Conservation (phyloP, 2,113 vertebrate genomes). For the Numenius arquata region DNA sequence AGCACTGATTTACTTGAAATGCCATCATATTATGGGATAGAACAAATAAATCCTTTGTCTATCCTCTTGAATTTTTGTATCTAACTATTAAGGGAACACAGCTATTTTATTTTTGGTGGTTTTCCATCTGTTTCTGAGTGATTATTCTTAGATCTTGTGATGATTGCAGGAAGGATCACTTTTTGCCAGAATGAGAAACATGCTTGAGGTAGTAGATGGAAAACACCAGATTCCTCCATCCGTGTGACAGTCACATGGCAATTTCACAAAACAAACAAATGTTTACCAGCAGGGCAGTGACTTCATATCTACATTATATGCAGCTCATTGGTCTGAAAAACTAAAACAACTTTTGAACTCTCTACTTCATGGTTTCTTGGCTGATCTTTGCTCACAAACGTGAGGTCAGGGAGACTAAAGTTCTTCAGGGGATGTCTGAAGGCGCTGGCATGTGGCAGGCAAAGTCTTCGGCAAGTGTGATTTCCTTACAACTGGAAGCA, state of each 20-base stretch:
- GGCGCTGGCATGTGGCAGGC: not conserved
- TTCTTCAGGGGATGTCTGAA: not conserved
- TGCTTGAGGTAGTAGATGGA: rapidly evolving
- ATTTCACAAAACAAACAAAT: not conserved
- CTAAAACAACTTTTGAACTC: constrained; percentile 7
- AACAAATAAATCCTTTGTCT: not conserved
- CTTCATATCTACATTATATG: not conserved
- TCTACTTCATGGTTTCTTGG: not conserved
- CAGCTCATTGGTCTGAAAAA: constrained; percentile 13
- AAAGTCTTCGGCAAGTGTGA: not conserved
- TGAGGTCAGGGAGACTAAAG: not conserved
- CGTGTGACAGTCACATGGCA: not conserved
- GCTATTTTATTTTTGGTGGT: not conserved
- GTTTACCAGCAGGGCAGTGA: not conserved
- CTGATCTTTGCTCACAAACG: not conserved
- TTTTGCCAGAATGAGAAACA: not conserved
- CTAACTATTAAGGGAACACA: not conserved
- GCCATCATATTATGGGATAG: not conserved
- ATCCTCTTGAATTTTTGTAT: not conserved
- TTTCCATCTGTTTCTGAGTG: not conserved
- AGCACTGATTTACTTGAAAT: not conserved
- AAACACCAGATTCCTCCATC: not conserved
- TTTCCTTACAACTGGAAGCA: not conserved
- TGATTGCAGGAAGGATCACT: not conserved
- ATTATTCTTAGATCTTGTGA: not conserved